These are phyloP conservation scores for Fragum whitleyi DNA, from an alignment of 2,888 invertebrate genomes.

Conservation along the genomic window DNA sequence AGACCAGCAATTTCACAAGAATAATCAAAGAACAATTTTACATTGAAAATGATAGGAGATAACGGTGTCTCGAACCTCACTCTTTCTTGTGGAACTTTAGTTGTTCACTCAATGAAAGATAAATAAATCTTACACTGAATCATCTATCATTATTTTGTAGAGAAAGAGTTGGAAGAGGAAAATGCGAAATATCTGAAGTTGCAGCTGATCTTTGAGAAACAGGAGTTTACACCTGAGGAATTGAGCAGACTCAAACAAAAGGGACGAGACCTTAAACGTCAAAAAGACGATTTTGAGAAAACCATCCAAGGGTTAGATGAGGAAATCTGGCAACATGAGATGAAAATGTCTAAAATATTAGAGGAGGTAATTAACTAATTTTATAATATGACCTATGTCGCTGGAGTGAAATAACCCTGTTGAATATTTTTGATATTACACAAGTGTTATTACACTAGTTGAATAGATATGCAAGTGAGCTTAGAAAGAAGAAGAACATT, in stretches of 20 bases:
- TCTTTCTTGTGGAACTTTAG: too few relatives aligned
- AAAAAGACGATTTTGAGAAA: conserved; percentile 74
- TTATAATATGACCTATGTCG: too few relatives aligned
- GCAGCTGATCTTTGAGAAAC: conserved; percentile 77
- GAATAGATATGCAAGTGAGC: neutral
- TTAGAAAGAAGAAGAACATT: too few relatives aligned
- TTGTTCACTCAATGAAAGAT: too few relatives aligned
- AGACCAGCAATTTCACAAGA: too few relatives aligned
- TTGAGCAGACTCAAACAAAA: conserved; percentile 77
- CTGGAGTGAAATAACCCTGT: too few relatives aligned
- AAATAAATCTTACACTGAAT: too few relatives aligned
- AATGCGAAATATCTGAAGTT: conserved; percentile 68
- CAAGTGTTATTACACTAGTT: too few relatives aligned
- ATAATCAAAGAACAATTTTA: too few relatives aligned
- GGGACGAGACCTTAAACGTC: conserved; percentile 72
- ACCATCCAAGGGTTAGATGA: conserved; percentile 71
- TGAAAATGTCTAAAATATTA: conserved; percentile 73
- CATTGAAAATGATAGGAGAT: too few relatives aligned
- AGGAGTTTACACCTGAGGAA: conserved; percentile 80
- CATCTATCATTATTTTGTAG: conserved; percentile 33
- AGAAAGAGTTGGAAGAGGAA: conserved; percentile 65
- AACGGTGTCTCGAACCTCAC: too few relatives aligned
- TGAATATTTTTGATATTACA: too few relatives aligned
- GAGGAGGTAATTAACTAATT: conserved; percentile 78
- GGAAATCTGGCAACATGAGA: conserved; percentile 77